These are phyloP conservation scores for Phoxinus dragarum DNA, from an alignment of 2,797 vertebrate genomes.

Conservation along the genomic window DNA sequence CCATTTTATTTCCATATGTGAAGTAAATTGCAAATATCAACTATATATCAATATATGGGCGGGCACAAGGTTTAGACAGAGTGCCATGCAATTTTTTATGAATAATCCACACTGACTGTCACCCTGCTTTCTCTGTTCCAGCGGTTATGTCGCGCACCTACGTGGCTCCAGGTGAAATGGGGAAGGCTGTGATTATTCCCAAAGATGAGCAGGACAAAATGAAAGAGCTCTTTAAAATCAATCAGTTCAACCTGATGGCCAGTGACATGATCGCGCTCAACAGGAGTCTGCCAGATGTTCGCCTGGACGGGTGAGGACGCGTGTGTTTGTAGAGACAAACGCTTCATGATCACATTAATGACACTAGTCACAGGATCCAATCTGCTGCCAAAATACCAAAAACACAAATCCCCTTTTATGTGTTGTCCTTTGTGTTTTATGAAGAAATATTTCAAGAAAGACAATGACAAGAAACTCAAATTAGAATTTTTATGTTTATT, in stretches of 20 bases:
- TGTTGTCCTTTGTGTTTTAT: not conserved
- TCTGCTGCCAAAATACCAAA: constrained; percentile 18
- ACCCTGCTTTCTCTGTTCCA: constrained; percentile 63
- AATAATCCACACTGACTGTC: not conserved
- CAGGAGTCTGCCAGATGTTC: constrained; percentile 93
- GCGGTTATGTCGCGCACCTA: constrained; percentile 94
- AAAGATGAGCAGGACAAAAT: constrained; percentile 97
- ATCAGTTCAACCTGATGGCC: constrained; percentile 99
- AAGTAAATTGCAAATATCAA: not conserved
- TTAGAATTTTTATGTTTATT: not conserved
- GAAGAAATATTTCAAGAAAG: not conserved
- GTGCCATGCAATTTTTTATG: not conserved
- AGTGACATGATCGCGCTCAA: constrained; percentile 97
- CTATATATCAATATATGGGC: not conserved
- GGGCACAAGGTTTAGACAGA: not conserved
- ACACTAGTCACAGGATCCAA: not conserved
- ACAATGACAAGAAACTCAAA: not conserved
- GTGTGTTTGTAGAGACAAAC: constrained; percentile 7
- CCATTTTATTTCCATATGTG: constrained; percentile 4
- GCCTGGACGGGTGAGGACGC: constrained; percentile 90
- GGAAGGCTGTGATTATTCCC: constrained; percentile 91
- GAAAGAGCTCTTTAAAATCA: constrained; percentile 99
- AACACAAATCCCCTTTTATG: not conserved
- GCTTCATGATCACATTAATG: not conserved
- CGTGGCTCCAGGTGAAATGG: constrained; percentile 97